Evolutionary conservation across 2,888 invertebrate species (phyloP), one percentile per base, ranked within the genome.

Genomic region (Ophion ventricosus): DNA sequence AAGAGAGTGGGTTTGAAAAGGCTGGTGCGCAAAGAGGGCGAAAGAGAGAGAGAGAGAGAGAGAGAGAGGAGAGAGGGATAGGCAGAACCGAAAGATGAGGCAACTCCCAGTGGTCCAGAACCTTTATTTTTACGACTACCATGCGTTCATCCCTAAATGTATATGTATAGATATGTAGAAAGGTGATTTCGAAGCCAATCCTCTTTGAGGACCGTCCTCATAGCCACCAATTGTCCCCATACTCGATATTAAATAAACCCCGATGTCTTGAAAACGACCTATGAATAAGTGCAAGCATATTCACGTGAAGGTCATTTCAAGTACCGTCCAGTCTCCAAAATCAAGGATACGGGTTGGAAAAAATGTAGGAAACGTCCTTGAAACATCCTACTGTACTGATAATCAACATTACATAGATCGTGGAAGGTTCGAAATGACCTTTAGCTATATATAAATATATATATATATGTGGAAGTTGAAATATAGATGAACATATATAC

Each of bases 91-190:
- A 69, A 20, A 29, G 26, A 26, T 63, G 54, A 70, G 25, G 57
- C 59, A 72, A 66, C 64, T 72, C 70, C 70, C 75, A 61, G 35
- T 23, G 72, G 69, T 79, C n/a, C 79, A 76, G 54, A 76, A 56
- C 82, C 35, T 70, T 64, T 63, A 81, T 86, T 88, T 89, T 88
- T 88, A 88, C 87, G 86, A 85, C 67, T 57, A n/a, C 14, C 69
- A 64, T 59, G 25, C 84, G 64, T 87, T 88, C 43, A 11, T 76
- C 23, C 14, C n/a, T 29, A 20, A 8, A 11, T 49, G 17, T 67
- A 10, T 49, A 10, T 11, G n/a, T 25, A 49, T 23, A 67, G 43
- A 63, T 63, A 63, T 1, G 23, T 11, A 23, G 23, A 67, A 64
- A 64, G 14, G 26, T 14, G 49, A 49, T 49, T 49, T 49, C 17